Base-by-base conservation (phyloP, 2,888 invertebrate species). In the Chrysomela aeneicollis region DNA sequence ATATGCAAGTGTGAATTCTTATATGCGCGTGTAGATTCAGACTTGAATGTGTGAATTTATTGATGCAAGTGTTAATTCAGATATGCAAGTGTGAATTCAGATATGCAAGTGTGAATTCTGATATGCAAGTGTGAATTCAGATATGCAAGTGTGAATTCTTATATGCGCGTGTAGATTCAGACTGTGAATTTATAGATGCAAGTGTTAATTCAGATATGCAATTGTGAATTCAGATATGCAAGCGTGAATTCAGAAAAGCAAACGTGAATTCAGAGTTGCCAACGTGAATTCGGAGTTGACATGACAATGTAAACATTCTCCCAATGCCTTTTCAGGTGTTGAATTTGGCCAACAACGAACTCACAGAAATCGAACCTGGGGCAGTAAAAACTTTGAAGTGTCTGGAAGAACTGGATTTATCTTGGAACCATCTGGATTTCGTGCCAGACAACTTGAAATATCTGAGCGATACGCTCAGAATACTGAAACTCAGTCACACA, bases 401-500 rank as follows among this genome's bases (percentile, higher is more conserved):
- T 37, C 78, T 91, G 58, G 84, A 84, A 52, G 84, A 85, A 59
- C 80, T 91, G 35, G 86, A 88, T 76, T 77, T 91, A 53, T 86
- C 88, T 0, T 84, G 86, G 49, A 91, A 91, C 78, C 81, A 84
- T 53, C 84, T 91, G 59, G 83, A 84, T 49, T 84, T 82, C 4
- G 86, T 90, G 17, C 90, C 91, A 0, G 83, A 84, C 57, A 85
- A 85, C 71, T 77, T 90, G 50, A 84, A 82, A 53, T 75, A 85
- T 59, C 78, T 89, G 26, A 86, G 87, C n/a, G 79, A 79, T 53
- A 85, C 86, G 4, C 80, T 91, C 64, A 82, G 86, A 74, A 85
- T 84, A 61, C 82, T 91, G 17, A 87, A 86, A 37, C 82, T 91
- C 72, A 88, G 89, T 69, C 83, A 85, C 64, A 91, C 91, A 79